Evolutionary conservation across 2,113 vertebrate species (phyloP).

Genomic region (Corynorhinus townsendii): DNA sequence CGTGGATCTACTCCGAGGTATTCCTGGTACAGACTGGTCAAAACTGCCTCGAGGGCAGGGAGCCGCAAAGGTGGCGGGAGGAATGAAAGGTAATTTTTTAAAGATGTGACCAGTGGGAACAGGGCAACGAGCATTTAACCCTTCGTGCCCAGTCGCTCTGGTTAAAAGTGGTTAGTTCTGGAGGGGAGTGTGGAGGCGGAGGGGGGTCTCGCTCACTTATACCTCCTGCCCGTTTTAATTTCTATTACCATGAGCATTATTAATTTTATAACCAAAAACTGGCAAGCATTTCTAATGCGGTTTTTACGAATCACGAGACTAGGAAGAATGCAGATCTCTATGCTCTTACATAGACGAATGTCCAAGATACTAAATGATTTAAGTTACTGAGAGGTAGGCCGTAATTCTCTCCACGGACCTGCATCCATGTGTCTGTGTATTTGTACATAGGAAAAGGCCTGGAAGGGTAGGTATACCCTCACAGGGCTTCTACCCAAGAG

Average conservation of each 20-base stretch:
- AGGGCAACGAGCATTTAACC: not conserved
- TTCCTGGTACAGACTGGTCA: not conserved
- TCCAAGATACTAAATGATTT: not conserved
- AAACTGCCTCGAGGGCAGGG: not conserved
- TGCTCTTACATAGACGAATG: not conserved
- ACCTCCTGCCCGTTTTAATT: not conserved
- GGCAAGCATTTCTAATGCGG: not conserved
- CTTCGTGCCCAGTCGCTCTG: not conserved
- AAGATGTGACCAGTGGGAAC: not conserved
- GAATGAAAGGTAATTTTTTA: not conserved
- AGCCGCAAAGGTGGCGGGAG: not conserved
- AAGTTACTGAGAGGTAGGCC: not conserved
- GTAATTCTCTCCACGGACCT: not conserved
- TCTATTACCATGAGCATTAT: not conserved
- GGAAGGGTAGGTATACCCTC: not conserved
- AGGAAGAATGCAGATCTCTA: not conserved
- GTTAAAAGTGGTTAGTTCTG: not conserved
- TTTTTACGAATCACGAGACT: constrained; percentile 8
- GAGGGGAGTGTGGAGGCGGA: not conserved
- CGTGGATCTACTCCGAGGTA: not conserved
- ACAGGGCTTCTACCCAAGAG: not conserved
- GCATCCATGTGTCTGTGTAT: not conserved
- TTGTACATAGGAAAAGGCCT: not conserved
- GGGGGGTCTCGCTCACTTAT: not conserved
- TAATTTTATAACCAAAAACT: not conserved